Evolutionary conservation across 2,797 vertebrate species (phyloP).

Genomic region (Amblyraja radiata): DNA sequence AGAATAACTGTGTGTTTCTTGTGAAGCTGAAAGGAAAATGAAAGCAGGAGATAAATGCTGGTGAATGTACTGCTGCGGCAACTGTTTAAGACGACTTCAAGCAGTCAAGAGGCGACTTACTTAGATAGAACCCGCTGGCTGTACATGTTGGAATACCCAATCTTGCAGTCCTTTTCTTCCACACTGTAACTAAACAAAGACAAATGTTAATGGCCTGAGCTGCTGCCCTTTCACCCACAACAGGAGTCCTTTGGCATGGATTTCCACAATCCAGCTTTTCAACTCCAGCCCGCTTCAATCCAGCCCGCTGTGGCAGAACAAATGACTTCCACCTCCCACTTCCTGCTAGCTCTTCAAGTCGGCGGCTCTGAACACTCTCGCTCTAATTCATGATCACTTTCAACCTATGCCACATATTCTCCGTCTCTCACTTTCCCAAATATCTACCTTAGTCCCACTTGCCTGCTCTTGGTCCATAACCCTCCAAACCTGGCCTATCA

Average conservation of each 20-base stretch:
- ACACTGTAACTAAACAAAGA: constrained; percentile 29
- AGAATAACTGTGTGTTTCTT: constrained; percentile 74
- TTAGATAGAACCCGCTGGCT: neutral
- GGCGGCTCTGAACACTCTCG: too few species aligned
- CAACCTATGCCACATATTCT: too few species aligned
- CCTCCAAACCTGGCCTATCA: too few species aligned
- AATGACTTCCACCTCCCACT: neutral
- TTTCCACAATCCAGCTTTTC: neutral
- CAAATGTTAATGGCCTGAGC: neutral
- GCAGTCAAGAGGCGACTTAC: neutral
- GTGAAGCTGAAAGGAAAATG: constrained; percentile 60
- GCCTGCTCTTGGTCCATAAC: too few species aligned
- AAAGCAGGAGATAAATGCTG: neutral
- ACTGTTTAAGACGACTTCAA: neutral
- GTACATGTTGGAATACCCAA: neutral
- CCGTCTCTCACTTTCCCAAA: too few species aligned
- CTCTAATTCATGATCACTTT: too few species aligned
- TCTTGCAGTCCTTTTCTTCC: neutral
- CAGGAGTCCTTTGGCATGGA: neutral
- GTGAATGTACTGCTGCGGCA: too few species aligned
- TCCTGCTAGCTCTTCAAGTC: neutral
- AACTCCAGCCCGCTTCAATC: neutral
- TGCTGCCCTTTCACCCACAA: too few species aligned
- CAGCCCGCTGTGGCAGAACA: neutral
- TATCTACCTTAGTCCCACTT: too few species aligned